Evolutionary conservation across 2,888 invertebrate genomes (phyloP), one percentile per base, ranked within the genome.

Genomic region (Lasioglossum oenotherae): DNA sequence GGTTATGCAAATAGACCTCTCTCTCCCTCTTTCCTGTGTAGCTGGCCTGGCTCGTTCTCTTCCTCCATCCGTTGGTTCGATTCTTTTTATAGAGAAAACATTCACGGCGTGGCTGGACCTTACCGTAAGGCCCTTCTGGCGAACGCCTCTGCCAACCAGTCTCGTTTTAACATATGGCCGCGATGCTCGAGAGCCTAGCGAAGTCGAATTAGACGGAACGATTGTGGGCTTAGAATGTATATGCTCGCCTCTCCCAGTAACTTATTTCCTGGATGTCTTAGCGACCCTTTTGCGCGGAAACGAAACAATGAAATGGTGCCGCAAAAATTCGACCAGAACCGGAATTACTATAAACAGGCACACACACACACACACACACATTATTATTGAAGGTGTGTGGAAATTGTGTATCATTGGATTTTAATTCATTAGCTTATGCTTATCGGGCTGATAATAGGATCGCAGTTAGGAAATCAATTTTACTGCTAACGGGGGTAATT

Each of bases 1-100:
- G 85, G 91, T 91, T 91, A 91, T 91, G 91, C 91, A 91, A 92
- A 91, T 91, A 92, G 82, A 87, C 78, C 79, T 80, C 57, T 80
- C 38, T 64, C n/a, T 46, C 23, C 75, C 79, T 81, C 75, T 80
- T 69, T 69, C 19, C 10, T 35, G 38, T 23, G 23, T 27, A 73
- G 76, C 74, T 82, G 81, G 86, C 69, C 78, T 46, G 35, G 75
- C 76, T 82, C 87, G 73, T 79, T 79, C 81, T 77, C 76, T 81
- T 77, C 75, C 85, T 60, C 74, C 75, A 57, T 80, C 74, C 64
- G 23, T 46, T 81, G 71, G 73, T 71, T 41, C 75, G 81, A 86
- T 85, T 91, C 84, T 91, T 90, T 91, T 88, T 89, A 85, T 71
- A 75, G 73, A 74, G 84, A 73, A 78, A 82, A 85, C 89, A 81